Conservation (phyloP, 2,888 invertebrate species). For the Rhagonycha fulva region DNA sequence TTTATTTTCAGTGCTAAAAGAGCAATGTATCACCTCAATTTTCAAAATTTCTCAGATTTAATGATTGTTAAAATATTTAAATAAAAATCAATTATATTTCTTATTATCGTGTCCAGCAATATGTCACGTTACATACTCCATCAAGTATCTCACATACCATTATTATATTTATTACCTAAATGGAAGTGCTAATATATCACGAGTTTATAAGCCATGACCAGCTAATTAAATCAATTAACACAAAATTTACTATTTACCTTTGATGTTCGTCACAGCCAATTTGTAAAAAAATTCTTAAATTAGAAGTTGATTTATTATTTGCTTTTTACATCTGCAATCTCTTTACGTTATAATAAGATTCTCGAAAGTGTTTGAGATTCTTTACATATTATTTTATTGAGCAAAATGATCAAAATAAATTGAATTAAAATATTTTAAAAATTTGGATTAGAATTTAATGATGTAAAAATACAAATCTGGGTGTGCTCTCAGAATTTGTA, state of each 20-base stretch:
- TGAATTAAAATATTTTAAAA: too few species aligned
- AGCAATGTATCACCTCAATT: too few species aligned
- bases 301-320: neutral
- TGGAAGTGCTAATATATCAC: slow-evolving; percentile 11
- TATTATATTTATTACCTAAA: neutral
- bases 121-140: neutral
- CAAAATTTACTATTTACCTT: slow-evolving; percentile 16
- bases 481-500: too few species aligned
- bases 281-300: neutral
- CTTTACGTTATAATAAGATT: neutral
- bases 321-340: neutral
- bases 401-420: too few species aligned
- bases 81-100: neutral
- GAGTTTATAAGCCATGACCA: slow-evolving; percentile 19
- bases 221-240: slow-evolving; percentile 25
- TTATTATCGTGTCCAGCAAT: neutral
- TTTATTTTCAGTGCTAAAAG: too few species aligned
- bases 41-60: neutral
- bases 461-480: too few species aligned
- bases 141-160: neutral
- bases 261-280: slow-evolving; percentile 19
- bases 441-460: too few species aligned
- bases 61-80: neutral
- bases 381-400: too few species aligned
- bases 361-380: too few species aligned